Percentiles rank a stretch among this genome's conserved stretches.
These are phyloP conservation scores for Etheostoma perlongum DNA, from an alignment of 2,797 vertebrate species.

Conservation along the genomic window DNA sequence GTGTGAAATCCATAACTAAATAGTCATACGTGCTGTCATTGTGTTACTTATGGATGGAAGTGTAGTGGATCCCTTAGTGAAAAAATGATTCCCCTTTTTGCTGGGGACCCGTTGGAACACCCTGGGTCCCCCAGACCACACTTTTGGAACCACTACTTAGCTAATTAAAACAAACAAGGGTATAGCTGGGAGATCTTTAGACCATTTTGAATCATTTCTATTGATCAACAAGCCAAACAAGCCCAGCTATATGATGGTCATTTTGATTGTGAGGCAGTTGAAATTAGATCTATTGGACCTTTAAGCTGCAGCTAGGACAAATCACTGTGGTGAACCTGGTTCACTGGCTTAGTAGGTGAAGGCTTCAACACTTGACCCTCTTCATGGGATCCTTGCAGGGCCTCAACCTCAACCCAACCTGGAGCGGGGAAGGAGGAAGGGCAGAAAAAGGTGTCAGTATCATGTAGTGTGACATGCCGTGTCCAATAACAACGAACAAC, in stretches of 20 bases:
- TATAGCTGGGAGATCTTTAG: neutral
- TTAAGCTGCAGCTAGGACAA: slow-evolving; percentile 29
- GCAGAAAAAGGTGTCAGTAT: slow-evolving; percentile 78
- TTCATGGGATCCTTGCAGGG: slow-evolving; percentile 60
- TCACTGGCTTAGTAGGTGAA: slow-evolving; percentile 37
- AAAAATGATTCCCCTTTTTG: no score
- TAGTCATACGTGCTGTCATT: no score
- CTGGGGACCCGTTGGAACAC: no score
- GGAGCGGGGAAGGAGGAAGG: slow-evolving; percentile 43
- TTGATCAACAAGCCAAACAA: neutral
- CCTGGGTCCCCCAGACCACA: no score
- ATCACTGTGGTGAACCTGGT: slow-evolving; percentile 39
- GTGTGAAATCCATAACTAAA: no score
- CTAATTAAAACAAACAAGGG: neutral
- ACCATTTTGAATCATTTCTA: no score
- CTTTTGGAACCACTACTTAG: neutral
- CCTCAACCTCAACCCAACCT: slow-evolving; percentile 63
- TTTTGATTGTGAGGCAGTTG: slow-evolving; percentile 1
- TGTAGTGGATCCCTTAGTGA: no score
- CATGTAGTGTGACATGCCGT: slow-evolving; percentile 79
- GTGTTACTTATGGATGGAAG: no score
- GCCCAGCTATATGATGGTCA: neutral
- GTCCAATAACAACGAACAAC: slow-evolving; percentile 84
- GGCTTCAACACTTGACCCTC: slow-evolving; percentile 64
- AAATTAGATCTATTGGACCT: slow-evolving; percentile 27